Evolutionary conservation across 2,888 invertebrate species (phyloP).

Genomic region (Octonoba sinensis): DNA sequence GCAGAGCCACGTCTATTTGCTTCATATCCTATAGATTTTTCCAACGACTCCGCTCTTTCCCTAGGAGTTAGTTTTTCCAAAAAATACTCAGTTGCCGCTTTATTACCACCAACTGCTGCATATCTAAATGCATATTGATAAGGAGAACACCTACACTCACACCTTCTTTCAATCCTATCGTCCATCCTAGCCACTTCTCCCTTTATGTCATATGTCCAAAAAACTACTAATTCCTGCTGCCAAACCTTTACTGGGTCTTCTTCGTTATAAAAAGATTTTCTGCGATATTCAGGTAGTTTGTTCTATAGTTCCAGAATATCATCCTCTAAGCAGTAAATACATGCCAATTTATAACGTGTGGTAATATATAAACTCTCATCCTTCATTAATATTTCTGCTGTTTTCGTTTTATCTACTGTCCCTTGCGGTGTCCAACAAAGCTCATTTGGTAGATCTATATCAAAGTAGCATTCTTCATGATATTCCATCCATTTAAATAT

Average conservation of each 20-base stretch:
- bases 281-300: slow-evolving; percentile 19
- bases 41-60: slow-evolving; percentile 42
- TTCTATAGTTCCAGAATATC: slow-evolving; percentile 32
- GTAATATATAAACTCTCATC: slow-evolving; percentile 27
- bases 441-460: not conserved
- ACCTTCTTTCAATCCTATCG: slow-evolving; percentile 21
- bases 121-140: slow-evolving; percentile 45
- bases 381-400: slow-evolving; percentile 35
- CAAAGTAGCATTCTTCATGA: slow-evolving; percentile 11
- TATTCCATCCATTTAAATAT: slow-evolving; percentile 38
- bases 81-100: slow-evolving; percentile 50
- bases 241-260: slow-evolving; percentile 5
- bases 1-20: slow-evolving; percentile 20
- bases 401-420: slow-evolving; percentile 46
- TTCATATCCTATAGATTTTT: slow-evolving; percentile 29
- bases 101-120: slow-evolving; percentile 46
- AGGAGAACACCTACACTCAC: slow-evolving; percentile 15
- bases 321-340: slow-evolving; percentile 32
- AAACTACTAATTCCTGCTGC: slow-evolving; percentile 31
- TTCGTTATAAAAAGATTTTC: slow-evolving; percentile 27
- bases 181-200: slow-evolving; percentile 19
- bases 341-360: slow-evolving; percentile 19
- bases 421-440: slow-evolving; percentile 50
- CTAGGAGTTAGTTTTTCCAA: slow-evolving; percentile 41
- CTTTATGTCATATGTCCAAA: slow-evolving; percentile 58